Evolutionary conservation across 2,113 vertebrate genomes (phyloP).

Genomic region (Lepisosteus oculatus): DNA sequence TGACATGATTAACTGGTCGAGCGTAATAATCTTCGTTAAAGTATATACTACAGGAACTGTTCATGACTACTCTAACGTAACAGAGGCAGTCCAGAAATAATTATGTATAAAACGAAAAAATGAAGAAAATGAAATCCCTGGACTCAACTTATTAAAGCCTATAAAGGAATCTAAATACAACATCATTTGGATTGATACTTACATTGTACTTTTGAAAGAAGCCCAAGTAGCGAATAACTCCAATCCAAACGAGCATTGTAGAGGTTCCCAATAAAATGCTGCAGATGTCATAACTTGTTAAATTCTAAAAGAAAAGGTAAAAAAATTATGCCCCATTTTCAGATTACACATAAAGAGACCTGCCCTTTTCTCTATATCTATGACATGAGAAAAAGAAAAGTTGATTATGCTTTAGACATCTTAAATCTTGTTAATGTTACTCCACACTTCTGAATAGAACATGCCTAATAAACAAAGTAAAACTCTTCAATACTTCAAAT

Average conservation of each 20-base stretch:
- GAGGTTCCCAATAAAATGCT: slow-evolving; percentile 88
- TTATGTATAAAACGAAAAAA: background rate
- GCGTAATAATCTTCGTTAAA: no score
- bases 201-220: slow-evolving; percentile 97
- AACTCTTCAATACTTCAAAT: no score
- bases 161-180: slow-evolving; percentile 11
- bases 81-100: background rate
- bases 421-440: no score
- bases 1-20: slow-evolving; percentile 25
- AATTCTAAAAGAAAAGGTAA: slow-evolving; percentile 61
- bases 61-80: background rate
- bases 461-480: no score
- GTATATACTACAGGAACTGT: slow-evolving; percentile 26
- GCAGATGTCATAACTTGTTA: slow-evolving; percentile 86
- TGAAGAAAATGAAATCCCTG: background rate
- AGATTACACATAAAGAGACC: no score
- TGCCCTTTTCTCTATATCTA: no score
- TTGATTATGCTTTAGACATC: no score
- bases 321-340: background rate
- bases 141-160: no score
- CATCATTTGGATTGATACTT: slow-evolving; percentile 43
- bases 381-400: no score
- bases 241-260: slow-evolving; percentile 89
- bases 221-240: slow-evolving; percentile 87
- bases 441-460: no score